Evolutionary conservation across 2,888 invertebrate genomes (phyloP).

Genomic region (Luperina testacea): DNA sequence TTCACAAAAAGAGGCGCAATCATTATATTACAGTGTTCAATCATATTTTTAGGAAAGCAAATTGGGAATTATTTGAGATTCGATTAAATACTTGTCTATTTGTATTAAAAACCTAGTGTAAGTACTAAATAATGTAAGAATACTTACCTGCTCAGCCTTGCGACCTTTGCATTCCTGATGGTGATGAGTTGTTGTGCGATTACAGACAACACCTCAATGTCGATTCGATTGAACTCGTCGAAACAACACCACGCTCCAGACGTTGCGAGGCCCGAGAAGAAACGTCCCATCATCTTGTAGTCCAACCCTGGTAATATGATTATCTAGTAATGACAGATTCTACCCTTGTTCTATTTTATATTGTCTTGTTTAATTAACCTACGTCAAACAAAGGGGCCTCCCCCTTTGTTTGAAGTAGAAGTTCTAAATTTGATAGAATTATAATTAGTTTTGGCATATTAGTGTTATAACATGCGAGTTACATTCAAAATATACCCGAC

Average conservation of each 20-base stretch:
- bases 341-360: background rate
- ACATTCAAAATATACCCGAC: too few species aligned
- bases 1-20: background rate
- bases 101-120: background rate
- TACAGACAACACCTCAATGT: constrained; percentile 96
- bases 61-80: background rate
- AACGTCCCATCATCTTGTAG: constrained; percentile 96
- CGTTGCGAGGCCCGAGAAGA: constrained; percentile 96
- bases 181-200: constrained; percentile 97
- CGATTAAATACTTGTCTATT: too few species aligned
- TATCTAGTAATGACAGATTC: too few species aligned
- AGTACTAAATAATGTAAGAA: background rate
- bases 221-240: constrained; percentile 97
- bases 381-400: background rate
- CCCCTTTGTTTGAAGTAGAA: too few species aligned
- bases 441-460: background rate
- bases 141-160: constrained; percentile 85
- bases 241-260: constrained; percentile 98
- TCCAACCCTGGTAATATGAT: constrained; percentile 83
- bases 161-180: constrained; percentile 95
- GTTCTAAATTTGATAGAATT: background rate
- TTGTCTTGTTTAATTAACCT: background rate
- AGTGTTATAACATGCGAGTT: too few species aligned
- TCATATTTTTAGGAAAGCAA: background rate
- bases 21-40: background rate